Evolutionary conservation across 2,888 invertebrate genomes (phyloP).

Genomic region (Polia nebulosa): DNA sequence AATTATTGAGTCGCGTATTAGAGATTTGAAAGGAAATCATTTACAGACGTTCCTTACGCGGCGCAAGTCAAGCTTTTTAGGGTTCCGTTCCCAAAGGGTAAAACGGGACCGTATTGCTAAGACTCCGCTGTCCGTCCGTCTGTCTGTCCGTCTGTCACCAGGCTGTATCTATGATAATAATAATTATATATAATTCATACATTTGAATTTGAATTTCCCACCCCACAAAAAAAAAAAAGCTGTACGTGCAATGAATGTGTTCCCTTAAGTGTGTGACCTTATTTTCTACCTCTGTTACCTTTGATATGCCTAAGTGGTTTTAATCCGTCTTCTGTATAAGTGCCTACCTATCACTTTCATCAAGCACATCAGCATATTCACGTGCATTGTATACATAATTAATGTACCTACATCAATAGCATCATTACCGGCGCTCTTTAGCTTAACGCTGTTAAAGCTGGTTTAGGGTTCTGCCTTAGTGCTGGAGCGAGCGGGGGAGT

Average conservation of each 20-base stretch:
- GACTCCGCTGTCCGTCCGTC: no score
- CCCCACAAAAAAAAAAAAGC: no score
- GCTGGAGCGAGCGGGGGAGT: conserved; percentile 25
- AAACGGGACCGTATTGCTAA: no score
- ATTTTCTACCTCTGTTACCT: no score
- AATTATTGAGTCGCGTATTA: neutral
- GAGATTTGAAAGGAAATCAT: neutral
- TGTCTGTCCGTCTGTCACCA: no score
- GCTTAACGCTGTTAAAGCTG: conserved; percentile 77
- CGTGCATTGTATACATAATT: conserved; percentile 73
- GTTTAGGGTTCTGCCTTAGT: conserved; percentile 49
- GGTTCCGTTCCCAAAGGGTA: no score
- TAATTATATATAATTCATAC: no score
- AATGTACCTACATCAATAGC: conserved; percentile 78
- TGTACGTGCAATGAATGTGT: no score
- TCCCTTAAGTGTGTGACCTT: no score
- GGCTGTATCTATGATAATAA: no score
- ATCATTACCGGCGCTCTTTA: conserved; percentile 76
- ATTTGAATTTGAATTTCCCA: no score
- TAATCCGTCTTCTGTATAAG: neutral
- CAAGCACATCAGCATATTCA: conserved; percentile 21
- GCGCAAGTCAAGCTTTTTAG: neutral
- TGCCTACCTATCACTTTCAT: conserved; percentile 10
- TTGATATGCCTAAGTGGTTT: neutral
- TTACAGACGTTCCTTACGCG: neutral